These are phyloP conservation scores for Champsocephalus esox DNA, from an alignment of 2,797 vertebrate species.

Conservation along the genomic window DNA sequence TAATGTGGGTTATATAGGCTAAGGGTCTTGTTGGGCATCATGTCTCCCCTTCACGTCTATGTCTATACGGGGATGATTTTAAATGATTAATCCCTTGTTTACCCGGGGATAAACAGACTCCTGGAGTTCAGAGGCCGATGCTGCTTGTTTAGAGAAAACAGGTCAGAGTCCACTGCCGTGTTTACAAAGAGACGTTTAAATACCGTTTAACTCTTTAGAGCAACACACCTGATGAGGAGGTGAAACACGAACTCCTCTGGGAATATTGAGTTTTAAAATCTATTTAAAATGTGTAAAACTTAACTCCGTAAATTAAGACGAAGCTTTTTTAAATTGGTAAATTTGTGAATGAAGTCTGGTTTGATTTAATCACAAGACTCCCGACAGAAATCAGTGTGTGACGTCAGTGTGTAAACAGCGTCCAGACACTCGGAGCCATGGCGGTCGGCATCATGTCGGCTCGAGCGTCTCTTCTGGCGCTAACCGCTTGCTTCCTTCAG, in stretches of 20 bases:
- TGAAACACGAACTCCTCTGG: not conserved
- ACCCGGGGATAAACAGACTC: conserved; percentile 19
- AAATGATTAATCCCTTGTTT: conserved; percentile 45
- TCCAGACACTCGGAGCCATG: conserved; percentile 36
- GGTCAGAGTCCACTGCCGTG: conserved; percentile 45
- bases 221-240: not conserved
- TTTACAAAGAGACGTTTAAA: not conserved
- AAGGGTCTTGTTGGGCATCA: too few relatives aligned
- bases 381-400: not conserved
- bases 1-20: too few relatives aligned
- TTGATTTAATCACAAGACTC: too few relatives aligned
- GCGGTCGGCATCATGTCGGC: conserved; percentile 57
- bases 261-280: not conserved
- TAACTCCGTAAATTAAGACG: not conserved
- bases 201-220: conserved; percentile 8
- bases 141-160: conserved; percentile 37
- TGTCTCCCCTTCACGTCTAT: not conserved
- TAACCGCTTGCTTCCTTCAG: conserved; percentile 63
- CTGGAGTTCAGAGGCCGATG: conserved; percentile 28
- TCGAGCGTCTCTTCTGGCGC: conserved; percentile 30
- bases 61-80: not conserved
- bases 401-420: not conserved
- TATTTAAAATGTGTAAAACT: not conserved
- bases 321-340: accelerated
- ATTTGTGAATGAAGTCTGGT: not conserved